A percentile compares a stretch with the other conserved stretches of the same genome.
Evolutionary conservation across 1,140 invertebrate species (phyloP).

Genomic region (Cyclargus thomasi): DNA sequence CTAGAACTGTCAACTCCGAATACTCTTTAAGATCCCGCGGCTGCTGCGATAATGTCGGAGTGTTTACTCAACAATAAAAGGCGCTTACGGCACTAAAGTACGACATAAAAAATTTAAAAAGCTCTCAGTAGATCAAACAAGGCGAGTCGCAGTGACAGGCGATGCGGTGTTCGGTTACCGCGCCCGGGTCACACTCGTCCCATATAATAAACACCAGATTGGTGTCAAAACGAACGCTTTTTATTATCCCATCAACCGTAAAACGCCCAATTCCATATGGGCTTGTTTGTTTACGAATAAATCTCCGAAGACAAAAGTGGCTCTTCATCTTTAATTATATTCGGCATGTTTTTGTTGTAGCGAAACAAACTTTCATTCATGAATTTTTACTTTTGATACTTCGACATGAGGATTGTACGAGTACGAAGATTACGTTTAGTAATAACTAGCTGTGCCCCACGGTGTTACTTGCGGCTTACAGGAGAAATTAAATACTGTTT

Average conservation of each 20-base stretch:
- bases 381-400: background rate
- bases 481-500: too few relatives aligned
- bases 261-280: constrained; percentile 41
- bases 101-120: constrained; percentile 75
- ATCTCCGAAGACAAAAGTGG: constrained; percentile 47
- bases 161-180: constrained; percentile 58
- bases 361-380: background rate
- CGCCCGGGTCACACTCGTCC: constrained; percentile 64
- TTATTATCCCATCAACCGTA: constrained; percentile 68
- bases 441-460: too few relatives aligned
- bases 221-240: constrained; percentile 70
- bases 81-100: constrained; percentile 67
- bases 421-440: too few relatives aligned
- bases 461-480: too few relatives aligned
- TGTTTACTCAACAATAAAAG: constrained; percentile 71
- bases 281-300: constrained; percentile 56
- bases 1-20: constrained; percentile 9
- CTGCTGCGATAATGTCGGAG: constrained; percentile 49
- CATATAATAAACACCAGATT: constrained; percentile 72
- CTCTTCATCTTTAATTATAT: constrained; percentile 17
- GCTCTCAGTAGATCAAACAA: constrained; percentile 74
- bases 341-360: background rate
- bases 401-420: background rate
- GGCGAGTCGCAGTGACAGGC: constrained; percentile 60
- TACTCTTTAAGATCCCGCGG: constrained; percentile 23